A percentile compares a stretch with the other conserved stretches of the same genome.
Evolutionary conservation across 2,113 vertebrate genomes (phyloP).

Genomic region (Coptodon rendalli): DNA sequence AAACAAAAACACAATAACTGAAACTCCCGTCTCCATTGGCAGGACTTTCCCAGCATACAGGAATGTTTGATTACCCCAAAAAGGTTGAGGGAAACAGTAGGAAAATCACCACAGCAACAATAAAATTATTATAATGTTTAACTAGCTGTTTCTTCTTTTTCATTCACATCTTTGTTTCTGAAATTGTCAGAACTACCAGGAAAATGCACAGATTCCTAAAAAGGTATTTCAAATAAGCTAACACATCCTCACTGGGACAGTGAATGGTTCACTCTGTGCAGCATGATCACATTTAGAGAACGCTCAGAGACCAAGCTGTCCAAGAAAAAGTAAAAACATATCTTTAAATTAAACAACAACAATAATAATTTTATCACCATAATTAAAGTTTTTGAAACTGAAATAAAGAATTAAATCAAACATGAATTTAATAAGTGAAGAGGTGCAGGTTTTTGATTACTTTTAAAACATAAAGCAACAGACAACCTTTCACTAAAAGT

Average conservation of each 20-base stretch:
- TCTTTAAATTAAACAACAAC: background rate
- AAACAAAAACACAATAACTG: background rate
- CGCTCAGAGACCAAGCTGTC: rapidly evolving
- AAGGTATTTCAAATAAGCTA: background rate
- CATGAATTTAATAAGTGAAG: background rate
- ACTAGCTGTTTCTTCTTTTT: background rate
- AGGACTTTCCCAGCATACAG: background rate
- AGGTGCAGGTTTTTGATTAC: background rate
- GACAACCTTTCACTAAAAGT: background rate
- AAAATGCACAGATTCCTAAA: background rate
- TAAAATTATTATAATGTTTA: background rate
- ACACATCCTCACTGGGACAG: background rate
- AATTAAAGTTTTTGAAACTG: background rate
- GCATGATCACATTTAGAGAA: background rate
- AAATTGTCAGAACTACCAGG: background rate
- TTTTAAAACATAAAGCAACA: background rate
- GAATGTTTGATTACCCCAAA: background rate
- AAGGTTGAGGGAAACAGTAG: background rate
- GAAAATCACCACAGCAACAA: background rate
- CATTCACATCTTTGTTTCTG: background rate
- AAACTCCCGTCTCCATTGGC: background rate
- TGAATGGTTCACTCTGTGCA: background rate
- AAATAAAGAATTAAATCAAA: background rate
- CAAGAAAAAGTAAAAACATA: background rate
- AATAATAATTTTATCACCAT: background rate